Conservation (phyloP, 2,113 vertebrate genomes). For the Scophthalmus maximus region DNA sequence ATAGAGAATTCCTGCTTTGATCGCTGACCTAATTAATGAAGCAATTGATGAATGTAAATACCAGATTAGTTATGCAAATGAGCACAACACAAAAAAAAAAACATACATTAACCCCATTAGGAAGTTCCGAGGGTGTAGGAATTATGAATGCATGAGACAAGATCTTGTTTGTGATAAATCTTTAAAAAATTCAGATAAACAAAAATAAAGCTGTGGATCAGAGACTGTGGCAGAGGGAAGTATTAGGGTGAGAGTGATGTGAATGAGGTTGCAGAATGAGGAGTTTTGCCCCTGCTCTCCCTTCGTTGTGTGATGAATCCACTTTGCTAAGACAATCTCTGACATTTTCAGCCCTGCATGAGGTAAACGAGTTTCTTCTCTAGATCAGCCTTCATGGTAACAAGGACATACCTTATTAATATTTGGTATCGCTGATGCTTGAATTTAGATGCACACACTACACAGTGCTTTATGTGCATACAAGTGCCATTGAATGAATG, state of each 20-base stretch:
- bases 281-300: slow-evolving; percentile 8
- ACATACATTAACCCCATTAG: slow-evolving; percentile 68
- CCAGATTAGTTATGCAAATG: slow-evolving; percentile 80
- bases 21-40: slow-evolving; percentile 84
- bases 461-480: not conserved
- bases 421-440: not conserved
- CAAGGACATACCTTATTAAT: not conserved
- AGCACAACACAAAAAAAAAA: slow-evolving; percentile 51
- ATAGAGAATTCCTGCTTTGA: slow-evolving; percentile 78
- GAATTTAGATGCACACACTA: not conserved
- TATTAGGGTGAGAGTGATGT: slow-evolving; percentile 22
- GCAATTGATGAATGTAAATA: slow-evolving; percentile 83
- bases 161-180: slow-evolving; percentile 64
- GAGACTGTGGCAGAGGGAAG: slow-evolving; percentile 12
- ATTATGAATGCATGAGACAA: slow-evolving; percentile 74
- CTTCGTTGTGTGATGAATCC: slow-evolving; percentile 5
- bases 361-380: slow-evolving; percentile 3
- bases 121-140: slow-evolving; percentile 67
- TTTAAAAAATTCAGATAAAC: slow-evolving; percentile 57
- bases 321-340: slow-evolving; percentile 34
- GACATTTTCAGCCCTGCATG: slow-evolving; percentile 37
- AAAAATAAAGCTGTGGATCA: slow-evolving; percentile 62
- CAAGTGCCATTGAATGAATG: too few relatives aligned
- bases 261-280: slow-evolving; percentile 27
- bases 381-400: slow-evolving; percentile 16